Conservation (phyloP, 2,888 invertebrate genomes). For the Oscheius sp. region DNA sequence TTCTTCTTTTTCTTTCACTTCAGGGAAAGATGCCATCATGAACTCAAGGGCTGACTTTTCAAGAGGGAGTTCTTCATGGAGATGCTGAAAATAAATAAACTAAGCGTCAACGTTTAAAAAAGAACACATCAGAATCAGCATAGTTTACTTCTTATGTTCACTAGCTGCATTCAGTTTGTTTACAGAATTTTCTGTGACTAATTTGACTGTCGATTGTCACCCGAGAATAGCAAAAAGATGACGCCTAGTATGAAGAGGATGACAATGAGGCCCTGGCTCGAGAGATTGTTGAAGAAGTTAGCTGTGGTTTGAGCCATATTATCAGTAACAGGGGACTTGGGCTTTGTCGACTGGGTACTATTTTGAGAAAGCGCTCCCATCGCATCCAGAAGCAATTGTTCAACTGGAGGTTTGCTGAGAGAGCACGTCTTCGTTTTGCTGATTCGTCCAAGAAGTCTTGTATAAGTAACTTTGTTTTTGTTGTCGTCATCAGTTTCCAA, state of each 20-base stretch:
- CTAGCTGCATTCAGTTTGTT: background rate
- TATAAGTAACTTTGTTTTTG: constrained; percentile 16
- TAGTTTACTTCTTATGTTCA: background rate
- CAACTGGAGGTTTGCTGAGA: constrained; percentile 51
- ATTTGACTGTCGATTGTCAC: background rate
- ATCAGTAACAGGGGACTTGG: background rate
- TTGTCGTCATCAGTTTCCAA: constrained; percentile 12
- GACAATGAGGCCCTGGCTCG: background rate
- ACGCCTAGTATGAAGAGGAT: background rate
- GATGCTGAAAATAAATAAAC: constrained; percentile 76
- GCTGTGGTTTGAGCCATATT: background rate
- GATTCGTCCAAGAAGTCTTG: constrained; percentile 9
- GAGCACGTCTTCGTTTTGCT: constrained; percentile 42
- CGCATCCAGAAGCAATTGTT: constrained; percentile 60
- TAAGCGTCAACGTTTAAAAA: background rate
- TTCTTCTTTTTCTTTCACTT: constrained; percentile 95
- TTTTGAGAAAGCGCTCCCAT: constrained; percentile 29
- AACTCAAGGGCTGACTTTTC: constrained; percentile 94
- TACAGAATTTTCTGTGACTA: too few species aligned
- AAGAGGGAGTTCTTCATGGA: constrained; percentile 92
- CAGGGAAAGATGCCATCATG: constrained; percentile 96
- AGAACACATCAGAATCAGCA: background rate
- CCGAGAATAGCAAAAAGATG: background rate
- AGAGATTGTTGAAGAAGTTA: constrained; percentile 3
- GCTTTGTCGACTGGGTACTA: too few species aligned